Evolutionary conservation across 1,140 invertebrate species (phyloP), one percentile per base, ranked within the genome.

Genomic region (Drosophila varians): DNA sequence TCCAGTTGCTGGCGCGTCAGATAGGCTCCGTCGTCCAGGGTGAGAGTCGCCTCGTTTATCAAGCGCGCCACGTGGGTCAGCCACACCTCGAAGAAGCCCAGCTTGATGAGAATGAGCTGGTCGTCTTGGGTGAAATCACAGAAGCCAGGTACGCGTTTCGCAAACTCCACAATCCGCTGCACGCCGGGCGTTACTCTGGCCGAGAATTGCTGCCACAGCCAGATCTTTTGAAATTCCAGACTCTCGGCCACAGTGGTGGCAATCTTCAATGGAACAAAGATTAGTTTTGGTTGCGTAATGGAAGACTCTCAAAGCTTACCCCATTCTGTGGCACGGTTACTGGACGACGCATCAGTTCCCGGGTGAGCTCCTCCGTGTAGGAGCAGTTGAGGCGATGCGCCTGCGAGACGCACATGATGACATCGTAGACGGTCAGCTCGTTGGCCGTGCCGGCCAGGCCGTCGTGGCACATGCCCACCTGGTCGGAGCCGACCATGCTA

Each of bases 51-150:
- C 57, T 97, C 95, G 2, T 94, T 93, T n/a, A 97, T 95, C 91
- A 98, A 94, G 48, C 95, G 94, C 0, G 96, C 94, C 51, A 97
- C 95, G 73, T 98, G 95, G 47, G 96, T 95, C 53, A 99, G 92
- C 98, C 98, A 99, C 47, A 99, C 95, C 92, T 99, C 98, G 91
- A 99, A 98, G 93, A 99, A 99, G 28, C 97, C 98, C 77, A 97
- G 94, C 93, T 99, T 98, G 77, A 98, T 98, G 36, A 99, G 93
- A 73, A 98, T 98, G 51, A 99, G 93, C 92, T 99, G 97, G 92
- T 98, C 97, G 79, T 98, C 97, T 92, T 98, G 97, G 16, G 95
- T 94, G 49, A 98, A 93, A 48, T 95, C 94, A 80, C 94, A 94
- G 92, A 99, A 99, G 65, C 97, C 96, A 31, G 97, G 97, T 64